phyloP scores from a whole-genome alignment of 1,140 invertebrate genomes.

The Drosophila ercepeae region DNA sequence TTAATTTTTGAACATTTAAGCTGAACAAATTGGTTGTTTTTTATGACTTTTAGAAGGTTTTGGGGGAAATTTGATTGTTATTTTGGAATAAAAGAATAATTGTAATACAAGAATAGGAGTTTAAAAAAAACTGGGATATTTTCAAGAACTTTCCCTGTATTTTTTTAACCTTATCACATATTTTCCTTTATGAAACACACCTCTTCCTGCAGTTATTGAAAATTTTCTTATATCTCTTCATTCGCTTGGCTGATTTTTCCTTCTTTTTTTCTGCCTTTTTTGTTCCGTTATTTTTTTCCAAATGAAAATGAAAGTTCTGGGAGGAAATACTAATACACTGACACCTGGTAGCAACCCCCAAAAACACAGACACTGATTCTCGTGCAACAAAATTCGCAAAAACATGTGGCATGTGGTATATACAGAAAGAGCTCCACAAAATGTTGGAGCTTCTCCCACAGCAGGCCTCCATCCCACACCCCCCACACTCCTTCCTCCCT shows the following conservation, averaged over 20 bases:
- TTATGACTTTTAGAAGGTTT: too few species aligned
- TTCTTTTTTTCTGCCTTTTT: conserved; percentile 51
- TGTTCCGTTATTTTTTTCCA: conserved; percentile 33
- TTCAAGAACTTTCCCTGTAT: too few species aligned
- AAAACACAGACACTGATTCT: conserved; percentile 18
- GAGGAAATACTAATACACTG: conserved; percentile 34
- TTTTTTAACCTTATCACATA: too few species aligned
- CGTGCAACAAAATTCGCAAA: conserved; percentile 1
- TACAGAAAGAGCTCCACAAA: conserved; percentile 42
- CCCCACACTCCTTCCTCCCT: neutral
- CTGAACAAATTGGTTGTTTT: too few species aligned
- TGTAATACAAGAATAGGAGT: too few species aligned
- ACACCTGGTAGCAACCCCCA: conserved; percentile 40
- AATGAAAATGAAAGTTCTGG: conserved; percentile 69
- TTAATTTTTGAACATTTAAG: neutral
- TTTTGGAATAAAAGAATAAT: too few species aligned
- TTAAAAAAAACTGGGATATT: too few species aligned
- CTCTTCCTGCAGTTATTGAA: neutral
- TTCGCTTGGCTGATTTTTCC: conserved; percentile 32
- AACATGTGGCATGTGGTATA: conserved; percentile 28
- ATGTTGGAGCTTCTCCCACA: conserved; percentile 59
- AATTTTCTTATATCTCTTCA: conserved; percentile 44
- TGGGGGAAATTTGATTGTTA: too few species aligned
- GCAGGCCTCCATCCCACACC: neutral
- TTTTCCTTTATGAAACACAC: conserved; percentile 20